These are phyloP conservation scores for Willowsia nigromaculata DNA, from an alignment of 2,888 invertebrate species.

Conservation along the genomic window DNA sequence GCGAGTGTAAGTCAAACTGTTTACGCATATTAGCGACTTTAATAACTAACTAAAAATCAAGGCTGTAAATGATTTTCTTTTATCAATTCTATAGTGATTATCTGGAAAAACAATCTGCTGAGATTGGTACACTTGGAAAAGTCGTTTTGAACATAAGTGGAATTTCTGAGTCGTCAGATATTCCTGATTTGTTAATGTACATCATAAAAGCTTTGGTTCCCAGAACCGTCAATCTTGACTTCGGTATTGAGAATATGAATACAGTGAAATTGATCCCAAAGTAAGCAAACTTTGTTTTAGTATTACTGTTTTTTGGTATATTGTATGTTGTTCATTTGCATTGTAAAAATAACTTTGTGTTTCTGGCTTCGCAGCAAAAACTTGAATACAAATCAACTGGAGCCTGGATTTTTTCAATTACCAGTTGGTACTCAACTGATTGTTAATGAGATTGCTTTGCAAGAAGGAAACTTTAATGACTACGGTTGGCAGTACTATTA, in stretches of 20 bases:
- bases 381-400: conserved; percentile 25
- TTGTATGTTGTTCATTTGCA: background rate
- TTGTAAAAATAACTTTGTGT: too few species aligned
- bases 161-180: background rate
- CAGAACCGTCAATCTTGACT: background rate
- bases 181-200: conserved; percentile 18
- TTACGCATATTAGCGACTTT: background rate
- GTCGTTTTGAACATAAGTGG: conserved; percentile 37
- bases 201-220: conserved; percentile 19
- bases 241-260: conserved; percentile 31
- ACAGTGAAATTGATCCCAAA: conserved; percentile 19
- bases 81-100: background rate
- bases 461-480: conserved; percentile 25
- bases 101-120: background rate
- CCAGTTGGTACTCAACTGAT: conserved; percentile 41
- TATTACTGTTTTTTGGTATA: background rate
- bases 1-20: conserved; percentile 9
- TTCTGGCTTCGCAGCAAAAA: conserved; percentile 61
- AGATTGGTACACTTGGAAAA: conserved; percentile 16
- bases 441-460: conserved; percentile 53
- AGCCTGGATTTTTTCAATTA: conserved; percentile 59
- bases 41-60: too few species aligned
- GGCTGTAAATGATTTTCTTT: background rate
- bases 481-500: background rate
- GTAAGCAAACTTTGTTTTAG: background rate